These are phyloP conservation scores for Megalurothrips usitatus DNA, from an alignment of 2,888 invertebrate genomes.

Conservation along the genomic window DNA sequence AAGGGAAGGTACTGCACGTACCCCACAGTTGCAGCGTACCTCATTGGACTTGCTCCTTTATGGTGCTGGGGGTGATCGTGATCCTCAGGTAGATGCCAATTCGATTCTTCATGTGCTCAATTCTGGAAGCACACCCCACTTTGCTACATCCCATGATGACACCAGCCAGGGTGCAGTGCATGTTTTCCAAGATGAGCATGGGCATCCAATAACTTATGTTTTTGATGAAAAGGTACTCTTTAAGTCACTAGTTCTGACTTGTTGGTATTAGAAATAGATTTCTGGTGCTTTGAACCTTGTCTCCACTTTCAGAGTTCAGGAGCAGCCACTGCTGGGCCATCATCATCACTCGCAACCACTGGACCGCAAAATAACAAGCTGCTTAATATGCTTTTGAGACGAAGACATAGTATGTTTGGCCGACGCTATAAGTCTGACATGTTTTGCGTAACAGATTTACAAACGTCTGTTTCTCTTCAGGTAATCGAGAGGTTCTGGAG, in stretches of 20 bases:
- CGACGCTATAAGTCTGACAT: too few relatives aligned
- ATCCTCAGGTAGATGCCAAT: conserved; percentile 8
- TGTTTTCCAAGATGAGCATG: conserved; percentile 66
- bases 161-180: conserved; percentile 75
- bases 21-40: background rate
- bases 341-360: background rate
- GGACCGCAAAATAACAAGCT: conserved; percentile 42
- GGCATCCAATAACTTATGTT: conserved; percentile 81
- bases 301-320: conserved; percentile 12
- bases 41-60: background rate
- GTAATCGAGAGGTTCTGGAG: background rate
- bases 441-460: too few relatives aligned
- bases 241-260: background rate
- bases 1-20: background rate
- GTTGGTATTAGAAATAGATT: background rate
- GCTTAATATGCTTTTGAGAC: conserved; percentile 44
- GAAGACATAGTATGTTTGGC: background rate
- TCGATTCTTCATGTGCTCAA: background rate
- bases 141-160: conserved; percentile 76
- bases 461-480: too few relatives aligned
- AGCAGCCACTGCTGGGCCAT: background rate
- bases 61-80: background rate
- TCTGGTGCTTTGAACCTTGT: background rate
- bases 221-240: conserved; percentile 64
- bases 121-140: conserved; percentile 48